Evolutionary conservation across 1,140 invertebrate species (phyloP), one percentile per base, ranked within the genome.

Genomic region (Brachionus paranguensis): DNA sequence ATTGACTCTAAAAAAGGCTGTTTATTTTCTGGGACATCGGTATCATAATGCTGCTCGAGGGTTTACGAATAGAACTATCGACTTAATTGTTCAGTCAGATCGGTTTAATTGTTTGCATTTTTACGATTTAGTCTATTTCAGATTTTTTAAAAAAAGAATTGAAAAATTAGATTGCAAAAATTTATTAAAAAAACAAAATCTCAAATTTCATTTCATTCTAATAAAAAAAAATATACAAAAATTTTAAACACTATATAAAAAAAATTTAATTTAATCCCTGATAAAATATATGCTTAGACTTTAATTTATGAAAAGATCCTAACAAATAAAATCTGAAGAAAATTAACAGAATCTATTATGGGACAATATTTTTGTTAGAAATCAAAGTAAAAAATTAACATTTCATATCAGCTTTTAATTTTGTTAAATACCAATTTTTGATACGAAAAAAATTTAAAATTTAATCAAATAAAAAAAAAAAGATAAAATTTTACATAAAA

Each of bases 401-500:
- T 60, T 60, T 17, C 53, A 20, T 60, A 60, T 60, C 53, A 60
- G 53, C 14, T 60, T 27, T 27, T 60, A 60, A 60, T 60, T 20
- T 60, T 60, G 45, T 60, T 60, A 20, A 20, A 60, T 60, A 60
- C 20, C 20, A 60, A 20, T 20, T 60, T 60, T 24, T 24, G 53
- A 60, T 68, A 68, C 12, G 27, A 65, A 65, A 33, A 68, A 29
- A 29, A 29, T 68, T 68, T 68, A 68, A 68, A 68, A 68, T 68
- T 33, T 68, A 68, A 68, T 33, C 33, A 68, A 24, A 68, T 7
- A 37, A 37, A 68, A 68, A 68, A 68, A 68, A 68, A 2, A 41
- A 29, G 33, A 68, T 33, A 68, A 68, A 68, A 68, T 68, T 68
- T 68, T 68, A 68, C 65, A 68, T 29, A 68, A 68, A 68, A 33